These are phyloP conservation scores for Mesopsocus fuscifrons DNA, from an alignment of 2,888 invertebrate genomes.

Conservation along the genomic window DNA sequence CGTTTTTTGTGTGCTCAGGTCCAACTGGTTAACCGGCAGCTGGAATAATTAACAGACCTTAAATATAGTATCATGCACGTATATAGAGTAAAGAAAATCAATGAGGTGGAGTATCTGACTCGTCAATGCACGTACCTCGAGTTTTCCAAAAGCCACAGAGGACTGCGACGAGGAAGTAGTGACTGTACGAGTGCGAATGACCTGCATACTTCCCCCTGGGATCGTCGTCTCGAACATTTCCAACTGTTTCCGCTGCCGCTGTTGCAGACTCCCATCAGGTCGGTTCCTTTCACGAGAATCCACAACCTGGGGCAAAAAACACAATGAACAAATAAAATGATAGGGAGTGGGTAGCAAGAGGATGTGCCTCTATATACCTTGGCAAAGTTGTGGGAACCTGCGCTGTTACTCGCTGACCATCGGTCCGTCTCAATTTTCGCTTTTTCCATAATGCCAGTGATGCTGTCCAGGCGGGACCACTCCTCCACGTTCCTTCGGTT, in stretches of 20 bases:
- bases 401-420: conserved; percentile 30
- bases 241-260: conserved; percentile 31
- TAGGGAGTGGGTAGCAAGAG: too few species aligned
- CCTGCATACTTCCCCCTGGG: conserved; percentile 46
- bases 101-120: too few species aligned
- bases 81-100: too few species aligned
- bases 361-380: too few species aligned
- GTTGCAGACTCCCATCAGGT: conserved; percentile 30
- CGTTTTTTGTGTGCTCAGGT: conserved; percentile 30
- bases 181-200: conserved; percentile 39
- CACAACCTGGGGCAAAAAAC: conserved; percentile 34
- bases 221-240: conserved; percentile 51
- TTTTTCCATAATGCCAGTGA: conserved; percentile 33
- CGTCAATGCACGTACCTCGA: conserved; percentile 11
- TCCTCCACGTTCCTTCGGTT: conserved; percentile 33
- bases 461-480: conserved; percentile 32
- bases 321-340: too few species aligned
- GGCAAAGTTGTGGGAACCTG: conserved; percentile 30
- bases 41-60: too few species aligned
- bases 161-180: conserved; percentile 17
- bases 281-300: conserved; percentile 32
- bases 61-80: too few species aligned
- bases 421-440: conserved; percentile 33
- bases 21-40: conserved; percentile 15
- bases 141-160: conserved; percentile 13